Evolutionary conservation across 2,888 invertebrate species (phyloP).

Genomic region (Brachylomia viminalis): DNA sequence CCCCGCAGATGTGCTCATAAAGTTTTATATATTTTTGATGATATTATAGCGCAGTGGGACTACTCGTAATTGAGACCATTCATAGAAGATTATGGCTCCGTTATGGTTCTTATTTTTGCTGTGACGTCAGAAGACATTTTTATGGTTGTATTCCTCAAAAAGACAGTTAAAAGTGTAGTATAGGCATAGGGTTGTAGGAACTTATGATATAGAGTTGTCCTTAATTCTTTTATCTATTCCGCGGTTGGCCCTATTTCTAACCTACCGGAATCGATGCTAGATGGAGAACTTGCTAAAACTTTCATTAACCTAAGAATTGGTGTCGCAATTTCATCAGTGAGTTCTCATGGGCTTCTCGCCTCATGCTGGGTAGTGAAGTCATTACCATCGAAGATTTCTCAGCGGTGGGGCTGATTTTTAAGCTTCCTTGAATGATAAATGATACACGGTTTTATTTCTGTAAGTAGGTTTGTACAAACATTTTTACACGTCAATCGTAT

Average conservation of each 20-base stretch:
- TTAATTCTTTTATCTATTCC: no score
- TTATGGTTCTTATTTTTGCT: constrained; percentile 30
- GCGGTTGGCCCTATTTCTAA: neutral
- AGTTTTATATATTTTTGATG: constrained; percentile 55
- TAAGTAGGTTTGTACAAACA: no score
- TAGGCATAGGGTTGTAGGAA: no score
- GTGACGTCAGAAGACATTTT: constrained; percentile 30
- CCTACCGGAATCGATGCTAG: neutral
- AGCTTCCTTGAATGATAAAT: no score
- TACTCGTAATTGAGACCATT: constrained; percentile 52
- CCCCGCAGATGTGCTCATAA: constrained; percentile 42
- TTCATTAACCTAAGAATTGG: neutral
- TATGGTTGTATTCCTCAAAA: neutral
- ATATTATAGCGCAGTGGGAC: constrained; percentile 32
- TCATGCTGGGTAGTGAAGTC: neutral
- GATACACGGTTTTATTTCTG: no score
- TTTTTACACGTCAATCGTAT: no score
- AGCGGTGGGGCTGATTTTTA: neutral
- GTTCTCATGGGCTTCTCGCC: neutral
- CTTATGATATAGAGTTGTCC: no score
- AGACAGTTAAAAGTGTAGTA: neutral
- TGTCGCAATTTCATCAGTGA: neutral
- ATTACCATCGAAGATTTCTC: no score
- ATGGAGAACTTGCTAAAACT: neutral
- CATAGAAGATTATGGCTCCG: constrained; percentile 40